Conservation (phyloP, 2,113 vertebrate genomes). For the Oreochromis aureus region DNA sequence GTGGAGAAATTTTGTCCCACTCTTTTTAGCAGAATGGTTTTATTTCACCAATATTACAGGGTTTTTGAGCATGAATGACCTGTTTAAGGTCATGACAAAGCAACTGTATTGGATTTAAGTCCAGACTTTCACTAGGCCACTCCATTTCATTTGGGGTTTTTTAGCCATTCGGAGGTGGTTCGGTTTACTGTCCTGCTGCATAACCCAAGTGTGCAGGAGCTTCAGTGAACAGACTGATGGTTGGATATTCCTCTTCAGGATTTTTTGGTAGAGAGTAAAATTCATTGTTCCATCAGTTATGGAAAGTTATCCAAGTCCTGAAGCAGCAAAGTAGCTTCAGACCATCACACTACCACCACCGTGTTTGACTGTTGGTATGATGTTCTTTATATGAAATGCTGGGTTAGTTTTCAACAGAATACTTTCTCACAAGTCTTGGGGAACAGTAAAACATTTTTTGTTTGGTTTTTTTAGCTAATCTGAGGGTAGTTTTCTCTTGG, state of each 20-base stretch:
- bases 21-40: no score
- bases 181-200: not conserved
- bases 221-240: not conserved
- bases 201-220: not conserved
- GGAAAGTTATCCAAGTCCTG: not conserved
- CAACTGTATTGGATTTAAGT: not conserved
- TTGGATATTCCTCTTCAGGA: not conserved
- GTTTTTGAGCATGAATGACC: not conserved
- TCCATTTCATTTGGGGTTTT: not conserved
- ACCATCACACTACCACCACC: not conserved
- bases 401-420: not conserved
- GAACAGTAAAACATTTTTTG: not conserved
- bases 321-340: not conserved
- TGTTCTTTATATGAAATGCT: not conserved
- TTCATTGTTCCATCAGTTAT: not conserved
- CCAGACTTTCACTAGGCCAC: not conserved
- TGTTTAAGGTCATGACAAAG: not conserved
- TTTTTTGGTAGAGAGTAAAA: not conserved
- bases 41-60: not conserved
- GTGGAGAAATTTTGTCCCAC: not conserved
- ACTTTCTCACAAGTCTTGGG: not conserved
- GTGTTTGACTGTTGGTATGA: not conserved
- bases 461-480: not conserved
- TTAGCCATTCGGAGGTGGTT: not conserved
- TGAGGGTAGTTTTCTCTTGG: not conserved